Conservation (phyloP, 1,140 invertebrate genomes). For the Drosophila elegans region DNA sequence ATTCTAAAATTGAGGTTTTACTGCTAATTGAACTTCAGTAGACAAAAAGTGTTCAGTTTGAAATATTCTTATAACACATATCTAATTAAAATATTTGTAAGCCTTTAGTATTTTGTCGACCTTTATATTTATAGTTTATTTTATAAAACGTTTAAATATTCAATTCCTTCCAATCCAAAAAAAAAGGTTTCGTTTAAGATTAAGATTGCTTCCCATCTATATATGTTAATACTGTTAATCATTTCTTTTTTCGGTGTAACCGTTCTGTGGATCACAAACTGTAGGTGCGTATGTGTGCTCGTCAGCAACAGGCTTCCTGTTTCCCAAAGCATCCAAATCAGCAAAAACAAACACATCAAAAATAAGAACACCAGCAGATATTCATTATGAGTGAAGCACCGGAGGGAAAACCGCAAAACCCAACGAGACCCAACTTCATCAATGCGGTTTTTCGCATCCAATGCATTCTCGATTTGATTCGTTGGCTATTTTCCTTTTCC, state of each 20-base stretch:
- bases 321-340: constrained; percentile 16
- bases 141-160: no score
- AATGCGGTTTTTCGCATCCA: constrained; percentile 43
- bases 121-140: neutral
- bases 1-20: no score
- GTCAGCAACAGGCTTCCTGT: constrained; percentile 66
- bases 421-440: constrained; percentile 46
- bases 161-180: no score
- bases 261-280: neutral
- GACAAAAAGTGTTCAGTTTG: no score
- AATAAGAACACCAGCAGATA: constrained; percentile 36
- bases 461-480: constrained; percentile 45
- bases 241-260: neutral
- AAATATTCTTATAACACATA: no score
- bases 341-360: constrained; percentile 4
- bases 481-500: constrained; percentile 26
- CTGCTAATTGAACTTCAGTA: no score
- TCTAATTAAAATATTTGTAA: no score
- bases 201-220: no score
- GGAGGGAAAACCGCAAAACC: constrained; percentile 38
- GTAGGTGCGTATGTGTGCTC: constrained; percentile 1
- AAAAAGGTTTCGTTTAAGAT: no score
- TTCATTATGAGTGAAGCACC: constrained; percentile 60
- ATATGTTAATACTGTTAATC: no score
- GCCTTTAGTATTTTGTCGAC: no score